Base-by-base conservation (phyloP, 2,888 invertebrate species). In the Tigriopus californicus region DNA sequence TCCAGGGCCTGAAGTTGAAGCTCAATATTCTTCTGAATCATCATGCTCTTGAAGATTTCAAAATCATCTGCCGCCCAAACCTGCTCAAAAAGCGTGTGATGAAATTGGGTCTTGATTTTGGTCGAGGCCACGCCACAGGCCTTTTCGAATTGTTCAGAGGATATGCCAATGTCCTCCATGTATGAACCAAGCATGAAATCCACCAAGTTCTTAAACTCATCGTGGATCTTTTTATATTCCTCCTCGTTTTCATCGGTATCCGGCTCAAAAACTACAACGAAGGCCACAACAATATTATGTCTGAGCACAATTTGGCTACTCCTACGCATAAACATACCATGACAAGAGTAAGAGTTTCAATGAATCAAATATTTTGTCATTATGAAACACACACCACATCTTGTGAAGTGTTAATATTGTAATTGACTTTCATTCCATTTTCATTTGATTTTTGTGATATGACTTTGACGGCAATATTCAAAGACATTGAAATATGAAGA, bases 51-150 rank as follows among this genome's bases (percentile, higher is more conserved):
- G 69, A 92, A 92, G 71, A 90, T 83, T 63, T 82, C 80, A 66
- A 82, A 85, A 71, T 92, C 89, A 68, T 91, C 90, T 1, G 90
- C 90, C 0, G 92, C 90, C 85, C 90, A 86, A 61, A 92, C 85
- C 76, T 86, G 81, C 66, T 82, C 81, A 66, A 82, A 78, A 25
- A 79, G 69, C 62, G 73, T 75, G 78, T 79, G 65, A 65, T 78
- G 76, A 66, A 79, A 78, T 54, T 75, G 72, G 41, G 77, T 68
- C 71, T 75, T 41, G 67, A 64, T 75, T 73, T 60, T 70, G 68
- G n/a, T 73, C 1, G 64, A 62, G 8, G 65, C 65, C 60, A 65
- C 63, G 22, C 61, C 62, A 66, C 88, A 89, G 8, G 88, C 88
- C 55, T 79, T 75, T 70, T 88, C 86, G 68, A 90, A 88, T 69